Percentiles rank a stretch among this genome's conserved stretches.
These are phyloP conservation scores for Mycetomoellerius zeteki DNA, from an alignment of 1,140 invertebrate species.

Conservation along the genomic window DNA sequence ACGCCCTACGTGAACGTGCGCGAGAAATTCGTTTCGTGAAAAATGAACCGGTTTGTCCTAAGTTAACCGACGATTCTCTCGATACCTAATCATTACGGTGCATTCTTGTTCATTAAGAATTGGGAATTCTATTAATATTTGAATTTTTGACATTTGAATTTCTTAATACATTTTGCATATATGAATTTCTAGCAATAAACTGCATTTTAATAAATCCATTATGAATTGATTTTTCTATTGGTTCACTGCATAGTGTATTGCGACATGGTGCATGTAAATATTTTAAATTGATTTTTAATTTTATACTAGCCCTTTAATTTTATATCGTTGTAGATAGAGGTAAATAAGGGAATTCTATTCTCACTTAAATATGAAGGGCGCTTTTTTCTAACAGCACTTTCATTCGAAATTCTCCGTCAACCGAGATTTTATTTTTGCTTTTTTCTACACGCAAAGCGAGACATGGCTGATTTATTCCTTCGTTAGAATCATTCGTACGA, in stretches of 20 bases:
- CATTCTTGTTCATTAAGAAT: not conserved
- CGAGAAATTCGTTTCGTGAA: constrained; percentile 29
- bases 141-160: too few relatives aligned
- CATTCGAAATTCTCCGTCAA: constrained; percentile 41
- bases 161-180: not conserved
- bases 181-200: not conserved
- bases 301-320: constrained; percentile 4
- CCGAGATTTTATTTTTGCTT: constrained; percentile 72
- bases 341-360: constrained; percentile 13
- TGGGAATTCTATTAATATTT: not conserved
- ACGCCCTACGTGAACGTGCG: constrained; percentile 11
- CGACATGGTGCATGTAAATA: not conserved
- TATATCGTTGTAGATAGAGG: not conserved
- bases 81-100: not conserved
- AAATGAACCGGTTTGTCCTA: constrained; percentile 11
- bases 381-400: constrained; percentile 53
- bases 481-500: constrained; percentile 54
- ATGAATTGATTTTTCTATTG: not conserved
- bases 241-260: not conserved
- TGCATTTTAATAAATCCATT: constrained; percentile 25
- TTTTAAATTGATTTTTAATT: constrained; percentile 19
- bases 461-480: constrained; percentile 80
- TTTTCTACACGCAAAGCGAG: constrained; percentile 63
- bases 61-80: not conserved
- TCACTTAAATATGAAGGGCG: constrained; percentile 17